These are phyloP conservation scores for Bos indicus DNA, from an alignment of 2,113 vertebrate species.

Conservation along the genomic window DNA sequence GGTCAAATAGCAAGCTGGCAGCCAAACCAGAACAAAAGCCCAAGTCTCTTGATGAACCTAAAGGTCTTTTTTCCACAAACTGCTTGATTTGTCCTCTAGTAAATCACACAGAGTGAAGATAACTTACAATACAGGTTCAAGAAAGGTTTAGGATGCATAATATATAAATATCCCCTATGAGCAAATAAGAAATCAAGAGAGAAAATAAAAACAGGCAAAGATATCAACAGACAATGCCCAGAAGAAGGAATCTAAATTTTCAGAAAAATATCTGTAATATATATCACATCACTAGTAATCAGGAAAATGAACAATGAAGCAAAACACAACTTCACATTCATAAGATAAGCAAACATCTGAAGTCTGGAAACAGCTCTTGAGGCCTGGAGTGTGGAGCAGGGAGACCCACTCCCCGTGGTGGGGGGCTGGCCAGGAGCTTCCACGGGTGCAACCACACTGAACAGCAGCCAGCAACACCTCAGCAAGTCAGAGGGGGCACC, in stretches of 20 bases:
- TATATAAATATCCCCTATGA: not conserved
- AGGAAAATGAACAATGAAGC: not conserved
- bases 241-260: not conserved
- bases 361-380: not conserved
- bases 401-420: not conserved
- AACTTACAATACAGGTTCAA: not conserved
- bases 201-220: not conserved
- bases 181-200: not conserved
- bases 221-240: not conserved
- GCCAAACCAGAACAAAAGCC: not conserved
- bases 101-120: not conserved
- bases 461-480: not conserved
- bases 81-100: not conserved
- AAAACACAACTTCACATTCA: not conserved
- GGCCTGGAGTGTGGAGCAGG: not conserved
- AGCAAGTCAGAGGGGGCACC: not conserved
- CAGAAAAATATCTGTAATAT: not conserved
- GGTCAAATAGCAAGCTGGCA: not conserved
- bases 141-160: not conserved
- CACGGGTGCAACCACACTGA: not conserved
- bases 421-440: not conserved
- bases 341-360: not conserved
- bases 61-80: not conserved
- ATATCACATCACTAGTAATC: not conserved
- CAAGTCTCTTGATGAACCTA: not conserved